phyloP scores from a whole-genome alignment of 2,113 vertebrate genomes.

The Toxostoma redivivum region DNA sequence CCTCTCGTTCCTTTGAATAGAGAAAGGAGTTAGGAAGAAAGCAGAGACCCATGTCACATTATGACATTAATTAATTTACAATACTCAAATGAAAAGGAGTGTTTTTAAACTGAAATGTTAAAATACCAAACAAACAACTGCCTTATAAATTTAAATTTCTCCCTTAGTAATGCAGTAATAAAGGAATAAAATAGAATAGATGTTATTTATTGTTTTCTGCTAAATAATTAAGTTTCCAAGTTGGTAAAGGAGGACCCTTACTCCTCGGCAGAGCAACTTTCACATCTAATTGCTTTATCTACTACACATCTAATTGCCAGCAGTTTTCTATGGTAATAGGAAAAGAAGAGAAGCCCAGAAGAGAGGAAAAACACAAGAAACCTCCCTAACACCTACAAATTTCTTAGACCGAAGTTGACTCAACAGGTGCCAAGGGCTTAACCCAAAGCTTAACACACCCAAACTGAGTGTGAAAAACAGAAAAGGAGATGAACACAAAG shows the following conservation, averaged over 20 bases:
- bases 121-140: not conserved
- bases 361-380: not conserved
- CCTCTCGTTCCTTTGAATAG: not conserved
- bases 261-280: not conserved
- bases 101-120: not conserved
- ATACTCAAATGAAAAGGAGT: not conserved
- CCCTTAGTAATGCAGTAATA: not conserved
- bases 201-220: not conserved
- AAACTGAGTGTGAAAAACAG: not conserved
- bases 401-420: not conserved
- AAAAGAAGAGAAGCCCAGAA: not conserved
- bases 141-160: not conserved
- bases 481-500: not conserved
- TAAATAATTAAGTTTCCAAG: not conserved
- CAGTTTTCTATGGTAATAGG: not conserved
- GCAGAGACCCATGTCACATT: not conserved
- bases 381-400: not conserved
- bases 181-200: not conserved
- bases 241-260: not conserved
- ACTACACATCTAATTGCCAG: not conserved
- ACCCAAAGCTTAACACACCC: not conserved
- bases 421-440: not conserved
- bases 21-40: not conserved
- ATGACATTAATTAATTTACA: not conserved
- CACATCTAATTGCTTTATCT: not conserved